Evolutionary conservation across 92 coral and sea anemone species (phyloP).

Genomic region (Epizoanthus stellaris): DNA sequence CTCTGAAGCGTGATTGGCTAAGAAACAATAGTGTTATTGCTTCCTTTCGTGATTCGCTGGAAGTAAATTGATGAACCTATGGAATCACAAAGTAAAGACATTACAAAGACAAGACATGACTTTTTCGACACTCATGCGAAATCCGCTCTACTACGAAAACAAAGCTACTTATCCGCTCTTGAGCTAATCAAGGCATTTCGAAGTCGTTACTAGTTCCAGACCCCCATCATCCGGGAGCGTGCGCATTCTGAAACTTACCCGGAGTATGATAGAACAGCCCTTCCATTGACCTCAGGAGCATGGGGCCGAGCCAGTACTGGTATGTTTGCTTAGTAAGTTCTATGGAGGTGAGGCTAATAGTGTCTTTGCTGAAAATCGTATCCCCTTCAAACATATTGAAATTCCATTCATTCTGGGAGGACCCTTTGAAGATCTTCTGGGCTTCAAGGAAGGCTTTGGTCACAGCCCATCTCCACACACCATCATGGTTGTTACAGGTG

Average conservation of each 20-base stretch:
- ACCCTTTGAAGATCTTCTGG: constrained; percentile 39
- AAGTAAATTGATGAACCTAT: too few relatives aligned
- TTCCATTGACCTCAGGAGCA: constrained; percentile 63
- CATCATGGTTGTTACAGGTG: constrained; percentile 63
- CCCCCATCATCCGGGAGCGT: neutral
- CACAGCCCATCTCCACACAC: constrained; percentile 64
- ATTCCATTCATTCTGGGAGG: constrained; percentile 11
- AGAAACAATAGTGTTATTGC: too few relatives aligned
- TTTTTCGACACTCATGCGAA: too few relatives aligned
- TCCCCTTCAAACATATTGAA: constrained; percentile 16
- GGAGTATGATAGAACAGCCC: constrained; percentile 52
- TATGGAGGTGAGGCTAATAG: constrained; percentile 40
- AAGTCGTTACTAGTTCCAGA: too few relatives aligned
- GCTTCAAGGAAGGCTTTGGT: constrained; percentile 67
- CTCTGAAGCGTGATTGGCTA: too few relatives aligned
- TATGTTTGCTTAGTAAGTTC: constrained; percentile 61
- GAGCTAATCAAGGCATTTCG: too few relatives aligned
- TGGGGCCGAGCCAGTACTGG: constrained; percentile 59
- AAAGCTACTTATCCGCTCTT: too few relatives aligned
- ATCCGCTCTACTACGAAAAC: too few relatives aligned
- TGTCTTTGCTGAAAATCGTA: constrained; percentile 38
- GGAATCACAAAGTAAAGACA: too few relatives aligned
- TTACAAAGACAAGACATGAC: too few relatives aligned
- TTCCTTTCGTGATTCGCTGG: too few relatives aligned
- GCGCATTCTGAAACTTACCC: constrained; percentile 12